Percentiles rank a stretch among this genome's conserved stretches.
These are phyloP conservation scores for Fragum fragum DNA, from an alignment of 2,888 invertebrate species.

Conservation along the genomic window DNA sequence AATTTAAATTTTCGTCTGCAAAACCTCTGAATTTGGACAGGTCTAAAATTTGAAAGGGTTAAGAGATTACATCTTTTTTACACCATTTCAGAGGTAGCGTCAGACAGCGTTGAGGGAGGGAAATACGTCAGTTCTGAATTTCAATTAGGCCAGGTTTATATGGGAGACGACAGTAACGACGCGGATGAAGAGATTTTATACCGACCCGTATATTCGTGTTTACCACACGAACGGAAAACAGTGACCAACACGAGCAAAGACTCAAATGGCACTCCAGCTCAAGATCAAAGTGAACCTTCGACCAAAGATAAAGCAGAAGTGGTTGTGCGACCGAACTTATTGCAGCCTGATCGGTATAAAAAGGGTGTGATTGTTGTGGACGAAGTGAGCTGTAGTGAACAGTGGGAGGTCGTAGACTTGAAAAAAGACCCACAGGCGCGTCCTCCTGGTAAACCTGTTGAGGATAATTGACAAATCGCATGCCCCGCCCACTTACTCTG, in stretches of 20 bases:
- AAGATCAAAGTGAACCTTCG: conserved; percentile 20
- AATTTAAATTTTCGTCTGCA: too few relatives aligned
- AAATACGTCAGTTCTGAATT: conserved; percentile 93
- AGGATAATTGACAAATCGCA: not conserved
- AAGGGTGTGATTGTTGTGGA: conserved; percentile 41
- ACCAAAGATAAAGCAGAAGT: not conserved
- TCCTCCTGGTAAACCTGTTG: conserved; percentile 7
- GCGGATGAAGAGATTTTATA: conserved; percentile 90
- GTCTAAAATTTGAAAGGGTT: too few relatives aligned
- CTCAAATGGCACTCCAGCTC: conserved; percentile 7
- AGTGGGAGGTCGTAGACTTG: conserved; percentile 56
- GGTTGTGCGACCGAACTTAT: conserved; percentile 11
- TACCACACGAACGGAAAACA: conserved; percentile 76
- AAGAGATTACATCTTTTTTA: too few relatives aligned
- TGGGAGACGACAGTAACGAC: conserved; percentile 89
- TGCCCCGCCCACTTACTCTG: too few relatives aligned
- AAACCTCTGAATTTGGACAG: too few relatives aligned
- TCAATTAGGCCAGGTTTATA: conserved; percentile 92
- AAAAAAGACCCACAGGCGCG: conserved; percentile 34
- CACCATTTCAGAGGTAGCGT: conserved; percentile 90
- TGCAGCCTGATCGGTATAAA: conserved; percentile 16
- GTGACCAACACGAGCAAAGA: conserved; percentile 69
- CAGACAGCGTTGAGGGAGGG: conserved; percentile 92
- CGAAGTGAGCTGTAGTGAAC: conserved; percentile 53
- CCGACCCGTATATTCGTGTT: conserved; percentile 87